These are phyloP conservation scores for Linnaemya tessellans DNA, from an alignment of 2,888 invertebrate species.

Conservation along the genomic window DNA sequence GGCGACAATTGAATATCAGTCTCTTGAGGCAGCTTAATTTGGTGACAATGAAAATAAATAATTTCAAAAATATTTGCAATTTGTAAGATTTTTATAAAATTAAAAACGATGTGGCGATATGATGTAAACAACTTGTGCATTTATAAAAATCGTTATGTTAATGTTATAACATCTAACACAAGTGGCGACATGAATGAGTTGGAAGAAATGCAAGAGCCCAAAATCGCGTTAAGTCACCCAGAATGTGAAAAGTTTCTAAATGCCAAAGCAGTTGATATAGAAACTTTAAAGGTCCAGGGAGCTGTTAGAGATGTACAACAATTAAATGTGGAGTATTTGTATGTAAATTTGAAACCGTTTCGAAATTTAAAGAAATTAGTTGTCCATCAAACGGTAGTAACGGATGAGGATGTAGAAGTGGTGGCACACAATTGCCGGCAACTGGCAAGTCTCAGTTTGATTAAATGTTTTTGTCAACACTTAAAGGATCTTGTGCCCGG, in stretches of 20 bases:
- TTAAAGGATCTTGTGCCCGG: constrained; percentile 13
- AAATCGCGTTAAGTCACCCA: constrained; percentile 38
- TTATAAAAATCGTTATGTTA: constrained; percentile 37
- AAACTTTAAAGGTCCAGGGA: constrained; percentile 20
- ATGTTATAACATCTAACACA: constrained; percentile 32
- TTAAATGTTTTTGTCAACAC: constrained; percentile 50
- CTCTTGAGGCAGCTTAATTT: background rate
- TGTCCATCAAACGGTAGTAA: constrained; percentile 9
- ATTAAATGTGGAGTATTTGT: background rate
- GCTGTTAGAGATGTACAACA: background rate
- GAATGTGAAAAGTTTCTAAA: constrained; percentile 18
- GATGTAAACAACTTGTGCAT: constrained; percentile 4
- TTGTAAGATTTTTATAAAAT: background rate
- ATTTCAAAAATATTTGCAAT: background rate
- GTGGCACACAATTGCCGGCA: constrained; percentile 7
- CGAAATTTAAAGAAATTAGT: constrained; percentile 20
- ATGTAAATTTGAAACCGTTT: constrained; percentile 21
- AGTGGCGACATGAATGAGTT: background rate
- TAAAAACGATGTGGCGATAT: constrained; percentile 2
- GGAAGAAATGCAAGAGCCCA: background rate
- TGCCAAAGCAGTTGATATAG: background rate
- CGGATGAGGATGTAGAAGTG: constrained; percentile 26
- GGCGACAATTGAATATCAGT: constrained; percentile 21
- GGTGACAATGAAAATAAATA: background rate
- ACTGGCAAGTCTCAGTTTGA: constrained; percentile 20